Base-by-base conservation (phyloP, 1,140 invertebrate species). In the Hyphantria cunea region DNA sequence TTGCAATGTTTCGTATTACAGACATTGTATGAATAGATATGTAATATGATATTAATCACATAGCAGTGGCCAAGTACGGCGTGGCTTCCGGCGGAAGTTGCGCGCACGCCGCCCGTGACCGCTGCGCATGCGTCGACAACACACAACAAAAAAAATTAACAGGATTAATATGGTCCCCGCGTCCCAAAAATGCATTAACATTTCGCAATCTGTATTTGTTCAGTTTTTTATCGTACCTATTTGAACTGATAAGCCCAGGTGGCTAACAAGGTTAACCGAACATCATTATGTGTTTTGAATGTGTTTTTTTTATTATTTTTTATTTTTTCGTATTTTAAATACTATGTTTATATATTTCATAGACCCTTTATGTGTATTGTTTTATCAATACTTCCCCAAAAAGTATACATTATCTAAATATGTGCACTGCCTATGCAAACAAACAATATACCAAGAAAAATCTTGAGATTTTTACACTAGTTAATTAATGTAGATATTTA, bases 1-100 rank as follows among this genome's bases (percentile, higher is more conserved):
- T 53, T 34, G 51, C 51, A 25, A 41, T 53, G 60, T 70, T 50
- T 80, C 68, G 56, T 45, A 69, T 73, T 72, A 70, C 72, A 15
- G 42, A 48, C 66, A 42, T 65, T 61, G 63, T 69, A 66, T 64
- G 65, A 67, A 72, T 62, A 68, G 39, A 51, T 71, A 47, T 50
- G 67, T 60, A 68, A 60, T 70, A 47, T 63, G 60, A 71, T 75
- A 74, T 77, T 62, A 63, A 49, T 50, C 62, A 76, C 68, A 68
- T 64, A 74, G 70, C 58, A 72, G 66, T 62, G 72, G 39, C 68
- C 59, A 60, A 71, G 65, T 74, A 72, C 72, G 65, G 83, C 79
- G 78, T 80, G 80, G 84, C 74, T 84, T 90, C 87, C 87, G 85
- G 65, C 86, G 87, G 87, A 90, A 82, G 83, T 86, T 78, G 83